Base-by-base conservation (phyloP, 1,140 invertebrate genomes). In the Cyclina sinensis region DNA sequence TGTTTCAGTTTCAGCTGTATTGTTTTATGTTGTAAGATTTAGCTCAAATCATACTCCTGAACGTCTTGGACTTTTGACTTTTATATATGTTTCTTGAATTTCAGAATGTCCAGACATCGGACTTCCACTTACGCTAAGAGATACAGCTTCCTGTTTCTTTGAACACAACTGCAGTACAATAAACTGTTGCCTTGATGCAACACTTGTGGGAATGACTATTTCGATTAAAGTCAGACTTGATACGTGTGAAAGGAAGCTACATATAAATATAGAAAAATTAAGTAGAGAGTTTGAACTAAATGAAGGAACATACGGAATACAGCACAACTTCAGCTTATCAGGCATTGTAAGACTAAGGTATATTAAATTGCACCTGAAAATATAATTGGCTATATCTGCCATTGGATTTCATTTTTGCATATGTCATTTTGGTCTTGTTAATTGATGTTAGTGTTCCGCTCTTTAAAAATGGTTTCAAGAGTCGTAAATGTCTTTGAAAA, bases 311-410 rank as follows among this genome's bases (percentile, higher is more conserved):
- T 70, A 70, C 18, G 65, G 65, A 39, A 70, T 1, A 39, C 21
- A 70, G 37, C 32, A 70, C 21, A 37, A 30, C 0, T 1, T 70
- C 32, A 37, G 32, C 27, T 18, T 70, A n/a, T 14, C 65, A 5
- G 65, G 65, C 14, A 70, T 70, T 14, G 65, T 70, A 2, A 16
- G 37, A 37, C 65, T 70, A 12, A 70, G 65, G 65, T 32, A 85
- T 78, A n/a, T 30, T 21, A 39, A 65, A 46, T 35, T n/a, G 12
- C 39, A 35, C 70, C 43, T 48, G 7, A 48, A 7, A 48, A 18
- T 18, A 11, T 48, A 18, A 11, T 18, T 48, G 7, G 18, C 46
- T 11, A 48, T 48, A 48, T 48, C 18, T 48, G 7, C 18, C 7
- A 48, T 48, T 48, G 18, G 46, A n/a, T n/a, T n/a, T n/a, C n/a